Percentiles rank a stretch among this genome's conserved stretches.
Evolutionary conservation across 2,888 invertebrate species (phyloP).

Genomic region (Lordiphosa fenestrarum): DNA sequence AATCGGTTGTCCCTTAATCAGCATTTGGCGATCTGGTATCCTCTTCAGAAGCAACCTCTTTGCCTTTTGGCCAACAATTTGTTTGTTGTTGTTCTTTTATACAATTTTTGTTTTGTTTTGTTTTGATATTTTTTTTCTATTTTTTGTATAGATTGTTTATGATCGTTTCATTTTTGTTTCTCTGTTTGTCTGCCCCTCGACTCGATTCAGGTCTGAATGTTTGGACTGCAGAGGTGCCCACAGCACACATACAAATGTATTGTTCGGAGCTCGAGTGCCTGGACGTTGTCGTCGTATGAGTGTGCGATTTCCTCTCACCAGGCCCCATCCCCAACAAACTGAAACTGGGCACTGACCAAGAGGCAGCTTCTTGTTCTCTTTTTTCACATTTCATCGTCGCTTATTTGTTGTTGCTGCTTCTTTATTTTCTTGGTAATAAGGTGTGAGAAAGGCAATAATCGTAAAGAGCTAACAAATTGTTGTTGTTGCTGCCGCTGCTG

Average conservation of each 20-base stretch:
- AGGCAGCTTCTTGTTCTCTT: conserved; percentile 37
- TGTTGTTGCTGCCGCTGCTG: conserved; percentile 38
- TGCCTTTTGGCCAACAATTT: conserved; percentile 58
- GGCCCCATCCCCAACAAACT: conserved; percentile 11
- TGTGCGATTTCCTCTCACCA: conserved; percentile 57
- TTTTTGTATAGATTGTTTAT: conserved; percentile 34
- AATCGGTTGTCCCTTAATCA: conserved; percentile 48
- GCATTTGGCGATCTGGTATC: conserved; percentile 13
- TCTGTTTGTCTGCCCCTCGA: conserved; percentile 9
- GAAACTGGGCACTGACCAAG: conserved; percentile 26
- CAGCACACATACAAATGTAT: conserved; percentile 3
- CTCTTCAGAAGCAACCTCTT: conserved; percentile 19
- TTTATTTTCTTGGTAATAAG: conserved; percentile 77
- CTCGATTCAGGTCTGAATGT: conserved; percentile 13
- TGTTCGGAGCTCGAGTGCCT: conserved; percentile 10
- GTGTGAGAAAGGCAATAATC: conserved; percentile 78
- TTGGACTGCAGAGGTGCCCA: conserved; percentile 20
- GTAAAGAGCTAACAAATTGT: conserved; percentile 76
- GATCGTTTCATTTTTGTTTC: conserved; percentile 23
- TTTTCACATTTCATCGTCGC: conserved; percentile 64
- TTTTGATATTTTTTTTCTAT: conserved; percentile 13
- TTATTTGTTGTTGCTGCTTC: conserved; percentile 44
- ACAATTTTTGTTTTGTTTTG: conserved; percentile 1
- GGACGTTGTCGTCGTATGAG: conserved; percentile 19
- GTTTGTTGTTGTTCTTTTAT: conserved; percentile 21